Evolutionary conservation across 2,797 vertebrate species (phyloP).

Genomic region (Oryzias dopingdopingensis): DNA sequence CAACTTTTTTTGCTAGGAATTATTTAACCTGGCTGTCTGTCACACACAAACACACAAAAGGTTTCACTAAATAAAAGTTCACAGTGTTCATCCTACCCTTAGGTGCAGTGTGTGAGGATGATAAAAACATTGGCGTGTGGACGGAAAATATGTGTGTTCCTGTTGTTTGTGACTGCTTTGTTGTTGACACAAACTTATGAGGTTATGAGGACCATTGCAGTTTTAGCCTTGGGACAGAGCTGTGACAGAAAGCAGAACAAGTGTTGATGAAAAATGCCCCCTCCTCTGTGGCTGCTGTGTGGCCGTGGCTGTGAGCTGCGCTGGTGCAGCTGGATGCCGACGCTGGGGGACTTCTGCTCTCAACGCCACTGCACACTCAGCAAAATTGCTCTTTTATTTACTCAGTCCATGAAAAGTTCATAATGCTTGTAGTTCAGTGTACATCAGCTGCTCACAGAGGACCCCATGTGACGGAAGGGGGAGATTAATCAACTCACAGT

Average conservation of each 20-base stretch:
- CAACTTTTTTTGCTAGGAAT: no score
- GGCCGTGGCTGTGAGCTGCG: conserved; percentile 49
- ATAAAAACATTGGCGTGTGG: conserved; percentile 18
- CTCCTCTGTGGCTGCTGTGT: conserved; percentile 13
- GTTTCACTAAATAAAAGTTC: conserved; percentile 67
- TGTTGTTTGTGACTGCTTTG: conserved; percentile 24
- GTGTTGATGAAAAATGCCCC: conserved; percentile 10
- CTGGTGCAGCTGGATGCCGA: conserved; percentile 25
- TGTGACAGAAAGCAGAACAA: conserved; percentile 37
- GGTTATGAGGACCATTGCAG: conserved; percentile 36
- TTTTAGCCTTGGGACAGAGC: conserved; percentile 36
- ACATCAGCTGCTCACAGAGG: conserved; percentile 11
- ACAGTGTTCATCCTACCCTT: conserved; percentile 60
- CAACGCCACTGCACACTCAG: conserved; percentile 47
- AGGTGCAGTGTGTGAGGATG: conserved; percentile 42
- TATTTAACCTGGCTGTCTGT: conserved; percentile 22
- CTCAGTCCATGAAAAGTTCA: conserved; percentile 36
- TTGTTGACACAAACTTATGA: conserved; percentile 25
- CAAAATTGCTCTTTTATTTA: conserved; percentile 40
- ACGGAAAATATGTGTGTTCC: conserved; percentile 13
- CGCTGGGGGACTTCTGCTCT: conserved; percentile 23
- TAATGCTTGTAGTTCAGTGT: conserved; percentile 22
- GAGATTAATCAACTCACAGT: conserved; percentile 9
- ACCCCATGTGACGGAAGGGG: conserved; percentile 16
- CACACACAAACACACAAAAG: conserved; percentile 39